phyloP scores from a whole-genome alignment of 2,797 vertebrate genomes.

The Atherinosoma microstoma region DNA sequence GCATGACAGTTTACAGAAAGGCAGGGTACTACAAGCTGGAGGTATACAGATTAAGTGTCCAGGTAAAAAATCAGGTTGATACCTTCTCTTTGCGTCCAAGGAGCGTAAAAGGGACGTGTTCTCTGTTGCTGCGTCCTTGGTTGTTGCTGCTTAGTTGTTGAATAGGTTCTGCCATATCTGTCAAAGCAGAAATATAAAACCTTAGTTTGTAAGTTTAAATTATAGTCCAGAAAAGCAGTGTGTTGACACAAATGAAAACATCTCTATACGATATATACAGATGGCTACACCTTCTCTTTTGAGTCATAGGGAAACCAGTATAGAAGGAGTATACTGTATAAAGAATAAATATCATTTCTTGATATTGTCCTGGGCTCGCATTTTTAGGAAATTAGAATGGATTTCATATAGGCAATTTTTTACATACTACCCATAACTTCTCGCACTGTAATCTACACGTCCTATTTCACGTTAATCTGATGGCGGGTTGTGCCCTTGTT shows the following conservation, averaged over 20 bases:
- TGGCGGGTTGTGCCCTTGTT: slow-evolving; percentile 22
- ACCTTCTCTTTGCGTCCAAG: slow-evolving; percentile 90
- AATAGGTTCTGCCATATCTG: slow-evolving; percentile 93
- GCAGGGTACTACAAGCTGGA: neutral
- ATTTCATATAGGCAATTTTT: neutral
- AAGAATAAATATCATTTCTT: too few relatives aligned
- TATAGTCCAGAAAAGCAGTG: neutral
- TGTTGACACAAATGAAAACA: neutral
- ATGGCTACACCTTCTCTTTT: neutral
- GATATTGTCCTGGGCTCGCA: neutral
- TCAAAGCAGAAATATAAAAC: slow-evolving; percentile 46
- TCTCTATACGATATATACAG: neutral
- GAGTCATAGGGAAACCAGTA: too few relatives aligned
- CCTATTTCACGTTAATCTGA: slow-evolving; percentile 35
- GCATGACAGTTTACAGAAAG: neutral
- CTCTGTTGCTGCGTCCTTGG: slow-evolving; percentile 80
- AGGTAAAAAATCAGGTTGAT: slow-evolving; percentile 23
- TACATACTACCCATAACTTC: neutral
- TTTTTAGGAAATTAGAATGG: neutral
- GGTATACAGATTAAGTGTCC: neutral
- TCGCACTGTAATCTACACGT: neutral
- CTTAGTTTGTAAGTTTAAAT: slow-evolving; percentile 22
- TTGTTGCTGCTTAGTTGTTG: slow-evolving; percentile 89
- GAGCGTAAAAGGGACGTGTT: slow-evolving; percentile 85
- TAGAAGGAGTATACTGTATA: too few relatives aligned